Percentiles rank a stretch among this genome's conserved stretches.
Conservation (phyloP, 2,888 invertebrate genomes). For the Cabera pusaria region DNA sequence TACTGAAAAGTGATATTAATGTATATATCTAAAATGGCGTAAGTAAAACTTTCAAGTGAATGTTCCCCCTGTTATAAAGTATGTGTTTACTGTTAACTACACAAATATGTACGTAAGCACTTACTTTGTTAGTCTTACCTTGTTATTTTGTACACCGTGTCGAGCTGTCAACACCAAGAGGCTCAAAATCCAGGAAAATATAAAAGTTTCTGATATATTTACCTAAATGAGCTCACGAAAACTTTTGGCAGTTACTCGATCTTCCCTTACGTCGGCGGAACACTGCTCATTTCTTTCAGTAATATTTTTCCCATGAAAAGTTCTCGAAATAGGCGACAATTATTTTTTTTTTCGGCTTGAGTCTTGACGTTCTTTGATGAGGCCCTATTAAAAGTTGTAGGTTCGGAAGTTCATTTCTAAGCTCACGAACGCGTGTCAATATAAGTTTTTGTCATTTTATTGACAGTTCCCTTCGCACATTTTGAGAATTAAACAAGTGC, state of each 20-base stretch:
- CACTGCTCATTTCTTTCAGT: conserved; percentile 20
- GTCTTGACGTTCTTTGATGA: conserved; percentile 25
- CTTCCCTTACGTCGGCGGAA: conserved; percentile 17
- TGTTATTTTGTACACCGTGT: no score
- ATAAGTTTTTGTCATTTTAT: conserved; percentile 13
- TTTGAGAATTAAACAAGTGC: no score
- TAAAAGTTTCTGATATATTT: conserved; percentile 24
- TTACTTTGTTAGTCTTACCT: no score
- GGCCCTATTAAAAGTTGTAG: conserved; percentile 29
- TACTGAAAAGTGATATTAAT: no score
- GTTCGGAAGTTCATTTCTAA: conserved; percentile 19
- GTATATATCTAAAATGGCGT: no score
- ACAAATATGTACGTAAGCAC: no score
- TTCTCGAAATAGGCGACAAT: conserved; percentile 22
- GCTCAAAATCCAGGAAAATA: no score
- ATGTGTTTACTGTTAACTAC: no score
- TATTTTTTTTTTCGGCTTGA: conserved; percentile 26
- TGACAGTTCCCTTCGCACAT: no score
- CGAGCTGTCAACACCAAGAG: no score
- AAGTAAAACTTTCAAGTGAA: no score
- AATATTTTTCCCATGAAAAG: conserved; percentile 25
- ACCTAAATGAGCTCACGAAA: conserved; percentile 23
- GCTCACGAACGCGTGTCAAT: conserved; percentile 14
- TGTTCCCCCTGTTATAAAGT: no score
- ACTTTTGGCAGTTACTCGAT: conserved; percentile 27